These are phyloP conservation scores for Phalanger gymnotis DNA, from an alignment of 2,797 vertebrate species.

Conservation along the genomic window DNA sequence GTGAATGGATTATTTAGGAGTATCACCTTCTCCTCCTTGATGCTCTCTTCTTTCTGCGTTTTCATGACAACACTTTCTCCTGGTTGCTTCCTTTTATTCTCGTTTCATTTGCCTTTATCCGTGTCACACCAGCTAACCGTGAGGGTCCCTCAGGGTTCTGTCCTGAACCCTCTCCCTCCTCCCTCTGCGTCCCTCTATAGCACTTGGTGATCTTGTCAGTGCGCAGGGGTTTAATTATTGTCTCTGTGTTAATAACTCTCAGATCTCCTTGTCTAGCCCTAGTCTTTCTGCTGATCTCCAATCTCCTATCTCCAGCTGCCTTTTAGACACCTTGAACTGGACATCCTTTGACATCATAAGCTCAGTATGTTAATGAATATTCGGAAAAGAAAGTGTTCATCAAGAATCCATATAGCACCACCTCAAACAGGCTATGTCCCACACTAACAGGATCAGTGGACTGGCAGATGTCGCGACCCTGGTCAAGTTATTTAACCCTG, in stretches of 20 bases:
- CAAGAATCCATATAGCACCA: not conserved
- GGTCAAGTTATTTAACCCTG: not conserved
- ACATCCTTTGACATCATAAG: not conserved
- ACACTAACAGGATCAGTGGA: not conserved
- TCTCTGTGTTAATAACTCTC: not conserved
- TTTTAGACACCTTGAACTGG: not conserved
- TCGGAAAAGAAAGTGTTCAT: not conserved
- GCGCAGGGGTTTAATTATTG: not conserved
- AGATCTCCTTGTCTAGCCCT: not conserved
- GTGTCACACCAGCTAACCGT: not conserved
- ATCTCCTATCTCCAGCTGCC: not conserved
- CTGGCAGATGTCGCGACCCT: not conserved
- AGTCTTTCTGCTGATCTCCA: not conserved
- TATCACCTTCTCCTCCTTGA: constrained; percentile 1
- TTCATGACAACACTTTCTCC: constrained; percentile 12
- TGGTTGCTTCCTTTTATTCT: not conserved
- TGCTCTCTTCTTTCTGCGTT: constrained; percentile 11
- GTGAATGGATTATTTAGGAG: constrained; percentile 6
- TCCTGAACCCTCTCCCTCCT: not conserved
- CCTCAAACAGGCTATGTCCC: not conserved
- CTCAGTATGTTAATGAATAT: not conserved
- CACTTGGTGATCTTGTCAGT: not conserved
- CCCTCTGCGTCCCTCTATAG: not conserved
- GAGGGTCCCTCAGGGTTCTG: not conserved
- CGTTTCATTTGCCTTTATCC: not conserved